These are phyloP conservation scores for Henricia sp. DNA, from an alignment of 53 echinoderm and acorn worm genomes.

Conservation along the genomic window DNA sequence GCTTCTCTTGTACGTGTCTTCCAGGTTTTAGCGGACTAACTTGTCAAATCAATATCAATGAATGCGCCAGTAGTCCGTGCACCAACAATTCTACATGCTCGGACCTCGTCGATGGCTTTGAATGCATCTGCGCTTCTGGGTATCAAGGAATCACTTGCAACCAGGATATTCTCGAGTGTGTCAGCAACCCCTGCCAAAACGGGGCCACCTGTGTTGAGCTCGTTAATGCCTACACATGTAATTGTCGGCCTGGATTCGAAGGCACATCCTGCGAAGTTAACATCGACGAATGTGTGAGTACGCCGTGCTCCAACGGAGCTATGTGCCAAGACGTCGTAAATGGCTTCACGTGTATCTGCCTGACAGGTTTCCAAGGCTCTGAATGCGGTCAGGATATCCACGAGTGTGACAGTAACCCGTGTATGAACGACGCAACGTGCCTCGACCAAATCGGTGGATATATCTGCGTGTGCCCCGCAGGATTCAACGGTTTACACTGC, in stretches of 20 bases:
- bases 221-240: constrained; percentile 42
- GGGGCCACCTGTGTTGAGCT: constrained; percentile 33
- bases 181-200: constrained; percentile 50
- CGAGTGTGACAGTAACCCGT: constrained; percentile 60
- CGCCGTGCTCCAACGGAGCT: constrained; percentile 68
- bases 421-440: constrained; percentile 62
- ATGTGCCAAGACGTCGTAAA: constrained; percentile 69
- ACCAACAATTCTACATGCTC: constrained; percentile 21
- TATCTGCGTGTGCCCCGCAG: constrained; percentile 64
- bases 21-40: constrained; percentile 39
- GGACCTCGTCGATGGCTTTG: constrained; percentile 39
- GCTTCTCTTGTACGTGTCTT: constrained; percentile 55
- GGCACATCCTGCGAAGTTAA: constrained; percentile 48
- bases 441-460: constrained; percentile 65
- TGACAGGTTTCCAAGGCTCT: constrained; percentile 65
- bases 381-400: constrained; percentile 53
- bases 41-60: constrained; percentile 56
- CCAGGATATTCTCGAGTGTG: constrained; percentile 53
- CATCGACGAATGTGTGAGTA: constrained; percentile 61
- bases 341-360: constrained; percentile 69
- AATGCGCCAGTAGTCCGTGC: constrained; percentile 68
- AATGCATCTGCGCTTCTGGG: constrained; percentile 28
- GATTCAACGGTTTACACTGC: constrained; percentile 61
- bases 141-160: constrained; percentile 51
- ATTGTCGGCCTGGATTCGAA: constrained; percentile 37